Evolutionary conservation across 2,888 invertebrate genomes (phyloP).

Genomic region (Hyposoter didymator): DNA sequence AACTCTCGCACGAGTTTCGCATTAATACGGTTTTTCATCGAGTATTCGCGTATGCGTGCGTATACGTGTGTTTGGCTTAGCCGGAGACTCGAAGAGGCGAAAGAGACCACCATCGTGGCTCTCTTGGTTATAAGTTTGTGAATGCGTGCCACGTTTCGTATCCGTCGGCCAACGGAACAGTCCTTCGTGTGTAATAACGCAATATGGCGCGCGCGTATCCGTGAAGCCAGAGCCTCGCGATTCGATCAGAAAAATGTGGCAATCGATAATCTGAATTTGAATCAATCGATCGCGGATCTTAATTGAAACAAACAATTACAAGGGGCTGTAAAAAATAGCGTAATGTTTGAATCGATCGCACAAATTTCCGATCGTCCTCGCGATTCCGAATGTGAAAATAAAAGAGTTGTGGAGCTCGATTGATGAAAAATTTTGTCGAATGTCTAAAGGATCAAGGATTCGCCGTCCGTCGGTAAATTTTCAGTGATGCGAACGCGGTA

Average conservation of each 20-base stretch:
- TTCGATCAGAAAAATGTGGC: neutral
- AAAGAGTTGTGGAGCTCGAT: neutral
- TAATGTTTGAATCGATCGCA: neutral
- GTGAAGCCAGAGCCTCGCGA: constrained; percentile 26
- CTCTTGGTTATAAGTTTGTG: constrained; percentile 40
- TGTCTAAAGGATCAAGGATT: neutral
- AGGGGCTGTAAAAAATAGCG: neutral
- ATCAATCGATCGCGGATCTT: neutral
- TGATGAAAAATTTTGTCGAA: neutral
- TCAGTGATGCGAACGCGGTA: constrained; percentile 58
- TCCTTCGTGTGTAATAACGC: constrained; percentile 55
- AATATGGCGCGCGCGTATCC: constrained; percentile 57
- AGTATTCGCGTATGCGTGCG: constrained; percentile 10
- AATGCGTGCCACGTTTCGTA: constrained; percentile 63
- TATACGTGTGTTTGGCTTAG: constrained; percentile 24
- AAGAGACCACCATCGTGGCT: constrained; percentile 48
- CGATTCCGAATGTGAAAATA: neutral
- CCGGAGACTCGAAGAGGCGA: constrained; percentile 20
- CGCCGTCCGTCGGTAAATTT: constrained; percentile 22
- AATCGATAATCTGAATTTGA: neutral
- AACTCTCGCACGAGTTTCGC: constrained; percentile 66
- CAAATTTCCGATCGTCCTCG: neutral
- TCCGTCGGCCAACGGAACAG: constrained; percentile 62
- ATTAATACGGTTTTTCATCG: constrained; percentile 67
- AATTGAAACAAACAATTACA: neutral